phyloP scores from a whole-genome alignment of 2,113 vertebrate genomes.

The Myotis davidii region DNA sequence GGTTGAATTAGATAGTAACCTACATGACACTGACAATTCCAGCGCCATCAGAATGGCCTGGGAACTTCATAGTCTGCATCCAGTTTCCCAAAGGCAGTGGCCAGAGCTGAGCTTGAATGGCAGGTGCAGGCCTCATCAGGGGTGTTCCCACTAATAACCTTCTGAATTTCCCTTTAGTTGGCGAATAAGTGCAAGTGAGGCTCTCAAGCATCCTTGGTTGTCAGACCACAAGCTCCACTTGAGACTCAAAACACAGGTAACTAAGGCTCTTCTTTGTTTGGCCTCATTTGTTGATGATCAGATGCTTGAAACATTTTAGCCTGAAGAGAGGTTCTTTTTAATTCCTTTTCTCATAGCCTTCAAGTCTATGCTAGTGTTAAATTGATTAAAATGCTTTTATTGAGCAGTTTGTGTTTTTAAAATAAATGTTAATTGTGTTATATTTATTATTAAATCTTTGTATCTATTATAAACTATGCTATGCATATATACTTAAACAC shows the following conservation, averaged over 20 bases:
- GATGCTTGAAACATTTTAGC: background rate
- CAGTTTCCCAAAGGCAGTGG: background rate
- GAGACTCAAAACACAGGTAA: constrained; percentile 89
- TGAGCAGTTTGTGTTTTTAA: background rate
- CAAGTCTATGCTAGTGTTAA: background rate
- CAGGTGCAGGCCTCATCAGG: background rate
- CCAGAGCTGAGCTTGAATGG: background rate
- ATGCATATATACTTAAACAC: background rate
- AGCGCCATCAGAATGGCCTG: background rate
- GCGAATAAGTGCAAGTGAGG: constrained; percentile 96
- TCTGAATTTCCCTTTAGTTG: constrained; percentile 88
- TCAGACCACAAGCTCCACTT: constrained; percentile 91
- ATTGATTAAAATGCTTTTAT: background rate
- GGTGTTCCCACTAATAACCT: background rate
- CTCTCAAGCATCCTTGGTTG: constrained; percentile 95
- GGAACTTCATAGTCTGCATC: background rate
- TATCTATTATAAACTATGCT: background rate
- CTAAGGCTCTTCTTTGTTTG: background rate
- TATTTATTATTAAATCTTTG: background rate
- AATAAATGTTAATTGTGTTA: background rate
- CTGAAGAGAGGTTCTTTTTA: constrained; percentile 32
- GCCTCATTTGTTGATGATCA: background rate
- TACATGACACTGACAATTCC: background rate
- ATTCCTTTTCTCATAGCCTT: background rate
- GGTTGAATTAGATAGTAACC: background rate